Evolutionary conservation across 1,140 invertebrate species (phyloP).

Genomic region (Solenopsis fugax): DNA sequence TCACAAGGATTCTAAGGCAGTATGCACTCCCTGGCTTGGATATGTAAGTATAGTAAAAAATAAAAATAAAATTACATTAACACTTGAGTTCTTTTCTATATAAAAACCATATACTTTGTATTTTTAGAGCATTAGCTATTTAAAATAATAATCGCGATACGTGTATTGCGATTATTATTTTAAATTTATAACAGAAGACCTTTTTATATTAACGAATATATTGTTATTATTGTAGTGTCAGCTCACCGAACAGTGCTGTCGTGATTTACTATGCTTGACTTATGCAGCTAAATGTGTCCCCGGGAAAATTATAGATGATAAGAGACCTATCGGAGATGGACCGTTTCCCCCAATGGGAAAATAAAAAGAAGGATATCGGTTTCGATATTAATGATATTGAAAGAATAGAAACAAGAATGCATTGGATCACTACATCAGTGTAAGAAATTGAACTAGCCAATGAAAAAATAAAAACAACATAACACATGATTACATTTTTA

Average conservation of each 20-base stretch:
- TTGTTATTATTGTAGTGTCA: conserved; percentile 24
- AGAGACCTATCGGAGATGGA: neutral
- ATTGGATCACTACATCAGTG: too few species aligned
- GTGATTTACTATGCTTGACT: neutral
- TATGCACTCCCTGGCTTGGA: neutral
- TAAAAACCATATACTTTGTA: neutral
- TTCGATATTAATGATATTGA: neutral
- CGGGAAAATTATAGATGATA: neutral
- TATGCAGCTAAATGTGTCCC: neutral
- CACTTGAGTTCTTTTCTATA: neutral
- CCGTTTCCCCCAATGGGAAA: neutral
- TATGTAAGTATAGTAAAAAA: conserved; percentile 8
- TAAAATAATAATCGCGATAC: neutral
- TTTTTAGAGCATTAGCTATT: neutral
- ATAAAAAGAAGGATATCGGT: neutral
- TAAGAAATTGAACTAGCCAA: too few species aligned
- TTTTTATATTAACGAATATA: neutral
- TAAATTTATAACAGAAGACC: neutral
- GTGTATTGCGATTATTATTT: too few species aligned
- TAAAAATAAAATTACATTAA: conserved; percentile 11
- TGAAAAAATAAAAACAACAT: too few species aligned
- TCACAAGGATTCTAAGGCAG: neutral
- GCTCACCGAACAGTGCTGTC: neutral
- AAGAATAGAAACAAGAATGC: neutral
- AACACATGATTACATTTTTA: too few species aligned